Base-by-base conservation (phyloP, 2,888 invertebrate genomes). In the Rugalucina vietnamica region DNA sequence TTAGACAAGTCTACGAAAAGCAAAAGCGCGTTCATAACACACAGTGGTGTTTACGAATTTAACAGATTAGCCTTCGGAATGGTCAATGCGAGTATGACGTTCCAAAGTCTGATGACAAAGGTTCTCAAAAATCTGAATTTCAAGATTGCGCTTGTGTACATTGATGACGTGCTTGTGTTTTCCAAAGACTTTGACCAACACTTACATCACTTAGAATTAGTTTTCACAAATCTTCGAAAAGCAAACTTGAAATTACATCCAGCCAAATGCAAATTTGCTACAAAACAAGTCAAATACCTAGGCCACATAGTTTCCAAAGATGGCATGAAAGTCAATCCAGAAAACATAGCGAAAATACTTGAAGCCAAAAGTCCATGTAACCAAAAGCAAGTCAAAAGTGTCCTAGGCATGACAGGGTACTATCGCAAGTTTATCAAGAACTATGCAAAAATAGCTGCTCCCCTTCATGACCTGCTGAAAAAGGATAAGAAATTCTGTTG, bases 161-260 rank as follows among this genome's bases (percentile, higher is more conserved):
- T 87, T 24, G 89, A 88, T 71, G 87, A 87, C 57, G 29, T 88
- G 0, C 74, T 69, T 84, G 84, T 74, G 78, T 50, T 34, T 73
- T 69, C 75, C 65, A 18, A 60, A 79, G 27, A 76, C 32, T 73
- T 85, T n/a, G 57, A 78, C 1, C 70, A 80, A 39, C 87, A 85
- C 43, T 43, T 83, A 18, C 27, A 69, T 34, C 82, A 87, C 32
- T 39, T 87, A 0, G 32, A 70, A 3, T 21, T 60, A 24, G 78
- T 88, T 4, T 84, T 88, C 24, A 14, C 70, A 18, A 77, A 75
- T 65, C 75, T 88, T 0, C n/a, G 79, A 34, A 54, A 75, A 21
- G 82, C 84, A 1, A 79, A 79, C 21, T 50, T 88, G 14, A 86
- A 72, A 39, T 36, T 86, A 4, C 84, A 88, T 54, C 82, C 82